These are phyloP conservation scores for Lepisosteus osseus DNA, from an alignment of 2,113 vertebrate genomes.

Conservation along the genomic window DNA sequence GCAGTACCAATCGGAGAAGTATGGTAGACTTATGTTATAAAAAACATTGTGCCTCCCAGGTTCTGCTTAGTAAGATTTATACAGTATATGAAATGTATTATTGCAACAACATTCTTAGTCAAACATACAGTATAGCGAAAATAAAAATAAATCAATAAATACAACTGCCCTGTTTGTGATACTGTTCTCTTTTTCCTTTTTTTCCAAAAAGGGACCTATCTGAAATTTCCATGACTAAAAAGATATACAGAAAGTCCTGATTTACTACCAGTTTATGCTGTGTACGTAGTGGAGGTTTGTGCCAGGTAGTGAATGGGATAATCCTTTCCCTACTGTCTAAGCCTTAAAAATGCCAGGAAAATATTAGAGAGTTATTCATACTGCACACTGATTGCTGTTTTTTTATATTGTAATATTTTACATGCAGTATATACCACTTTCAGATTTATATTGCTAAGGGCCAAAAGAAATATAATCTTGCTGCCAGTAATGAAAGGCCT, in stretches of 20 bases:
- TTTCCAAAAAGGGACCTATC: neutral
- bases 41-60: too few relatives aligned
- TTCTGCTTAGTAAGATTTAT: too few relatives aligned
- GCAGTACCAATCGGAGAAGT: neutral
- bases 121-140: neutral
- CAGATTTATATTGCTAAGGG: conserved; percentile 28
- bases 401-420: conserved; percentile 61
- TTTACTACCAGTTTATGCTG: conserved; percentile 37
- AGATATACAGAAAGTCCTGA: conserved; percentile 16
- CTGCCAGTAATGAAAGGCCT: too few relatives aligned
- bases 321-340: conserved; percentile 43
- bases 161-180: neutral
- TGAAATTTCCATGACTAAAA: conserved; percentile 7
- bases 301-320: conserved; percentile 48
- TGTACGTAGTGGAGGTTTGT: conserved; percentile 48
- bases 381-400: conserved; percentile 49
- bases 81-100: neutral
- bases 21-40: too few relatives aligned
- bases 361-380: conserved; percentile 56
- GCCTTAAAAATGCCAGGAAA: conserved; percentile 58
- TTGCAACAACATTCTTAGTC: neutral
- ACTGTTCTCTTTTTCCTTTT: neutral
- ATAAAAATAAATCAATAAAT: conserved; percentile 3
- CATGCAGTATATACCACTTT: conserved; percentile 31
- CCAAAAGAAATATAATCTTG: conserved; percentile 16